Base-by-base conservation (phyloP, 2,113 vertebrate genomes). In the Stictonetta naevosa region DNA sequence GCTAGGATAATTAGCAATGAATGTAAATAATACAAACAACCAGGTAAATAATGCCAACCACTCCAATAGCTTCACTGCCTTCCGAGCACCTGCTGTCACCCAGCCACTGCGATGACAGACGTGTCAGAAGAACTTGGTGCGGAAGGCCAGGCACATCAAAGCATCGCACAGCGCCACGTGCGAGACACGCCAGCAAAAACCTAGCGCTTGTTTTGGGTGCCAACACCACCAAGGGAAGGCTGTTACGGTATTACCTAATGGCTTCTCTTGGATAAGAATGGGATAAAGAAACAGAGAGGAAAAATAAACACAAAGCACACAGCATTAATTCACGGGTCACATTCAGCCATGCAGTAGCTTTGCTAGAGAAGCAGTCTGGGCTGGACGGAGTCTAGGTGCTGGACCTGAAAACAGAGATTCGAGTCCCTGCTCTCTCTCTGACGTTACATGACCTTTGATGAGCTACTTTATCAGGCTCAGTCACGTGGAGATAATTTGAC, bases 31-130 rank as follows among this genome's bases (percentile, higher is more conserved):
- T 38, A 80, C 55, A 71, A 90, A 3, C 75, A 72, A 2, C 50
- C 44, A 90, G 79, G 83, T 95, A 88, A 92, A 95, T 88, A 93
- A 94, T 34, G 66, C 56, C 88, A 74, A 74, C 76, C 84, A 67
- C 80, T 74, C 75, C 53, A 86, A 64, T 38, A 1, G 0, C 48
- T 34, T 48, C 83, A 22, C 73, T 86, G 88, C 76, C 68, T 73
- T 44, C 4, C 1, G 8, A 50, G 21, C 50, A 42, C 44, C 85
- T 59, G 88, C 83, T 88, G 82, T 56, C 36, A 83, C 80, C 53
- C 90, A 36, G 86, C 64, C 6, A 75, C 34, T 25, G 83, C 7
- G 23, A 53, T 72, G 88, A 83, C 69, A 83, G 64, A 72, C 2
- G 1, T 12, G 33, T 78, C 28, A 55, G 14, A 53, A 82, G 78